These are phyloP conservation scores for Adoxophyes honmai DNA, from an alignment of 1,140 invertebrate genomes.

Conservation along the genomic window DNA sequence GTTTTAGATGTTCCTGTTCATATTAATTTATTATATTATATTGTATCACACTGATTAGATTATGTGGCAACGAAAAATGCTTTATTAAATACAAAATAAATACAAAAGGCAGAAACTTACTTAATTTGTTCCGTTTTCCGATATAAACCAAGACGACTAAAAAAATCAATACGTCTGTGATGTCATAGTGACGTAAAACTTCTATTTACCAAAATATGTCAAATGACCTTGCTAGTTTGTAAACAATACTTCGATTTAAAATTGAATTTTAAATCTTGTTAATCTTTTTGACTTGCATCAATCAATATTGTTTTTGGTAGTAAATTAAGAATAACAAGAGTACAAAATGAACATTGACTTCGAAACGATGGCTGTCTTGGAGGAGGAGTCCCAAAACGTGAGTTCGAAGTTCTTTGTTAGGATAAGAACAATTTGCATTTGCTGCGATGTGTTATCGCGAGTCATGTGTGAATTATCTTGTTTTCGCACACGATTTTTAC, in stretches of 20 bases:
- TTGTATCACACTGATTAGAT: no score
- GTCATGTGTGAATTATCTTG: constrained; percentile 4
- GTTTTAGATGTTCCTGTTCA: no score
- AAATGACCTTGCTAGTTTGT: constrained; percentile 75
- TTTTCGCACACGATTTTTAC: constrained; percentile 17
- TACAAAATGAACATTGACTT: constrained; percentile 69
- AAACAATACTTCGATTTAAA: constrained; percentile 56
- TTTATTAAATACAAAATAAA: no score
- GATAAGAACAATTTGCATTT: neutral
- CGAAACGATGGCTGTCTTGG: constrained; percentile 68
- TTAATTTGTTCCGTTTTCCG: no score
- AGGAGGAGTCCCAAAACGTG: constrained; percentile 69
- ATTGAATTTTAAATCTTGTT: constrained; percentile 42
- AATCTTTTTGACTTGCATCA: constrained; percentile 18
- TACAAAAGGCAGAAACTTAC: no score
- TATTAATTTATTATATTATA: no score
- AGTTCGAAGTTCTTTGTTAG: constrained; percentile 52
- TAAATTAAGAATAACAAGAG: constrained; percentile 16
- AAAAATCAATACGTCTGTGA: constrained; percentile 11
- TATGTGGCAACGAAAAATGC: no score
- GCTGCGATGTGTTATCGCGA: neutral
- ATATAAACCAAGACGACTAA: neutral
- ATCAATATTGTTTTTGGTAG: constrained; percentile 8
- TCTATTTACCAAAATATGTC: constrained; percentile 68
- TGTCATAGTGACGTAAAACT: constrained; percentile 18